A percentile compares a stretch with the other conserved stretches of the same genome.
Conservation (phyloP, 2,888 invertebrate genomes). For the Acleris literana region DNA sequence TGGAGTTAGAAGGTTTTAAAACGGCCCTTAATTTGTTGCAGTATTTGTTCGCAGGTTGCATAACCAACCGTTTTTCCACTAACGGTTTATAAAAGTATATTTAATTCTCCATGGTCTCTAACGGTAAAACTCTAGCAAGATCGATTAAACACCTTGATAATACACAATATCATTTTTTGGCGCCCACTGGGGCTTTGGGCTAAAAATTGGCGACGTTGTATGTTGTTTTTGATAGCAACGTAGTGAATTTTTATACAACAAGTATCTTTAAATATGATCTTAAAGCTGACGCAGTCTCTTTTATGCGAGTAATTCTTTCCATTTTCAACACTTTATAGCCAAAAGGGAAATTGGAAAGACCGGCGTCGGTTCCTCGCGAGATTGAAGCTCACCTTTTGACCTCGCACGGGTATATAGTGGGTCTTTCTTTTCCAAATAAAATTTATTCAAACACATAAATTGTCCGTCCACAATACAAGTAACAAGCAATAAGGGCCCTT, state of each 20-base stretch:
- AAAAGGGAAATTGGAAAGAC: slow-evolving; percentile 1
- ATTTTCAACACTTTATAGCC: background rate
- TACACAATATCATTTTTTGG: background rate
- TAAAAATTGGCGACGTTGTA: too few relatives aligned
- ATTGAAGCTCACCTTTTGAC: slow-evolving; percentile 9
- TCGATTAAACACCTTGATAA: too few relatives aligned
- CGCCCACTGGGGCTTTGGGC: slow-evolving; percentile 24
- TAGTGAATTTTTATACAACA: too few relatives aligned
- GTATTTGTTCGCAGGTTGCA: background rate
- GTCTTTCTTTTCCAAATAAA: slow-evolving; percentile 12
- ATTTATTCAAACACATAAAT: slow-evolving; percentile 25
- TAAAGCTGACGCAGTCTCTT: too few relatives aligned
- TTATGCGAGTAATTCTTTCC: too few relatives aligned
- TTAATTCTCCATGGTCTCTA: background rate
- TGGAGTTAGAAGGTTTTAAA: slow-evolving; percentile 3
- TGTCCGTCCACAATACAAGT: slow-evolving; percentile 24
- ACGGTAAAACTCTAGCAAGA: too few relatives aligned
- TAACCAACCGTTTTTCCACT: background rate
- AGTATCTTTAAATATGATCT: too few relatives aligned
- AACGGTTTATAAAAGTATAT: background rate
- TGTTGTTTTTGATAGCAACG: background rate
- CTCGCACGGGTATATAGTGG: slow-evolving; percentile 1
- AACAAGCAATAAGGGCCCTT: slow-evolving; percentile 18
- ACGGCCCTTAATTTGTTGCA: background rate
- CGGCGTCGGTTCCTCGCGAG: background rate